Evolutionary conservation across 1,140 invertebrate genomes (phyloP), one percentile per base, ranked within the genome.

Genomic region (Tribolium castaneum): DNA sequence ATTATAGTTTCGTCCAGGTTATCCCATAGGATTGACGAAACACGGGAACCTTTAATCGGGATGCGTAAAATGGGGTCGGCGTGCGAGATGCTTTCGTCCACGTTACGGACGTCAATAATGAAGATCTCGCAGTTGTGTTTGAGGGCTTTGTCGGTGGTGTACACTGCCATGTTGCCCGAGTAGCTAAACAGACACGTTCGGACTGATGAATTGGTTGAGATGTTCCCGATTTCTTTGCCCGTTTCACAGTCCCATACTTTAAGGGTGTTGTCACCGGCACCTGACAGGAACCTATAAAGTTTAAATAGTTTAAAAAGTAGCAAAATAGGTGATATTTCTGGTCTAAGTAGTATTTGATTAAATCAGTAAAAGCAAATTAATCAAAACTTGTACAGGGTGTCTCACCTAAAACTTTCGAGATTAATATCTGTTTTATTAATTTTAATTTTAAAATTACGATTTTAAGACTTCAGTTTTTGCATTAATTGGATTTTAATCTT

Each of bases 21-120:
- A 51, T 97, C 97, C 98, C 97, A 99, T 6, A 97, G 87, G 87
- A 98, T 92, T 0, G 97, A 94, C 4, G 97, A 97, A 4, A 98
- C 95, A 87, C 98, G 98, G 0, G 93, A 90, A n/a, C 88, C 89
- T 30, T 88, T 88, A 51, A 93, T 90, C 0, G 90, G 89, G 80
- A 92, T 91, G 80, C 89, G 89, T 62, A 92, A 86, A 77, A 93
- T 92, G 0, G 92, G 91, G 62, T 90, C 87, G 7, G 90, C 88
- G 66, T 89, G 86, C 0, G 87, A 86, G 66, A 88, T 85, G 84
- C 85, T 88, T 34, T 85, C 90, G 87, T 95, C 94, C 10, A 92
- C 90, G 76, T 90, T 93, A 82, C 94, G 90, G 9, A 93, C 92
- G 86, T 96, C 94, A 83, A 95, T 93, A 22, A 99, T 92, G 79